Evolutionary conservation across 2,797 vertebrate genomes (phyloP), one percentile per base, ranked within the genome.

Genomic region (Sebastes wilsoni): DNA sequence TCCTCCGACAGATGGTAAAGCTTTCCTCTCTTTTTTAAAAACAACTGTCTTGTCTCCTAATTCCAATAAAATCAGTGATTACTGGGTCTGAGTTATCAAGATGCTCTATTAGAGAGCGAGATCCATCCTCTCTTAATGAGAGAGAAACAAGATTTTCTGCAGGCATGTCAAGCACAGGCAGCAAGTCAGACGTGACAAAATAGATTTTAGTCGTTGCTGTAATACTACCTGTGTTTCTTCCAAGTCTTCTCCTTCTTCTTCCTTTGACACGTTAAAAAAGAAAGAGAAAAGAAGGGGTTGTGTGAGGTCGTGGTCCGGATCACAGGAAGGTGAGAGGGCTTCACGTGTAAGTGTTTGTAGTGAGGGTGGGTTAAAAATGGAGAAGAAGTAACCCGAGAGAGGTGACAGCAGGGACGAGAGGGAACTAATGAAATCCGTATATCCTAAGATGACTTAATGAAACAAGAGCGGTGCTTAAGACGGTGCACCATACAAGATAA

Each of bases 201-300:
- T 10, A 4, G 25, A 62, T 73, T 77, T 65, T 6, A 27, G 13
- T 61, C 5, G 4, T 38, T 59, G n/a, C 38, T 66, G 11, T 69
- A 22, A 61, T 28, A 80, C 66, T 89, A 93, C 91, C 91, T 93
- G 89, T 84, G 88, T 89, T 76, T 93, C 89, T 79, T 91, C 90
- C 71, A 86, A 54, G 7, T 90, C 88, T 36, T 93, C 90, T 42
- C 76, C 76, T 36, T 79, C 86, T 81, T 93, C 89, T 46, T 86
- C 87, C 85, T 93, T 87, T 79, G 30, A 65, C 4, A 46, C 5
- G 10, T 52, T 20, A 64, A 75, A 61, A 56, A 49, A 28, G 6
- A 76, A n/a, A 83, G 32, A 84, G 69, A 86, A 87, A 76, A 84
- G 22, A 68, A 32, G 68, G 38, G 61, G 23, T 56, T 54, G 61